phyloP scores from a whole-genome alignment of 2,113 vertebrate species.

The Telmatochromis bifrenatus region DNA sequence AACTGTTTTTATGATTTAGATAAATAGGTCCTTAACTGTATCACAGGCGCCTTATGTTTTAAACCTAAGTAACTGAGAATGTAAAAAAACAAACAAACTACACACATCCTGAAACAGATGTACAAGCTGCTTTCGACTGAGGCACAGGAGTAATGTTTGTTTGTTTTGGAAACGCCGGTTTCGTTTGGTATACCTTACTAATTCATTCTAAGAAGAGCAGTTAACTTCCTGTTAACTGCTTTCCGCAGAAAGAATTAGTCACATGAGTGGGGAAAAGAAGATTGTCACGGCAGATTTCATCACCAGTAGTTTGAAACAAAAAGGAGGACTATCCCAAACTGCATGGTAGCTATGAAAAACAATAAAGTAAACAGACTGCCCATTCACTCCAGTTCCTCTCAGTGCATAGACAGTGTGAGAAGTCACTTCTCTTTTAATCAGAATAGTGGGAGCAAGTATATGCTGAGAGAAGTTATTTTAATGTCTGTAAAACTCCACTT shows the following conservation, averaged over 20 bases:
- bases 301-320: background rate
- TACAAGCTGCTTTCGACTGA: background rate
- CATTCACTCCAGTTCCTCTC: background rate
- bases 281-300: background rate
- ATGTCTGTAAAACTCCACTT: background rate
- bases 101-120: background rate
- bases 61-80: background rate
- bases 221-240: background rate
- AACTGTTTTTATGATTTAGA: background rate
- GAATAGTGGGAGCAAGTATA: background rate
- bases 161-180: background rate
- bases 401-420: background rate
- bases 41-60: accelerated
- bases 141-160: background rate
- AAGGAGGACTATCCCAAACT: background rate
- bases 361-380: background rate
- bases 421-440: background rate
- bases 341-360: background rate
- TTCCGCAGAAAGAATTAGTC: background rate
- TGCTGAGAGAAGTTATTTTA: background rate
- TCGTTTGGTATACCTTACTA: background rate
- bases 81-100: accelerated
- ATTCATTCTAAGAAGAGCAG: background rate
- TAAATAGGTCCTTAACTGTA: background rate
- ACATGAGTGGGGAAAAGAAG: background rate